Base-by-base conservation (phyloP, 2,797 vertebrate genomes). In the Anomalospiza imberbis region DNA sequence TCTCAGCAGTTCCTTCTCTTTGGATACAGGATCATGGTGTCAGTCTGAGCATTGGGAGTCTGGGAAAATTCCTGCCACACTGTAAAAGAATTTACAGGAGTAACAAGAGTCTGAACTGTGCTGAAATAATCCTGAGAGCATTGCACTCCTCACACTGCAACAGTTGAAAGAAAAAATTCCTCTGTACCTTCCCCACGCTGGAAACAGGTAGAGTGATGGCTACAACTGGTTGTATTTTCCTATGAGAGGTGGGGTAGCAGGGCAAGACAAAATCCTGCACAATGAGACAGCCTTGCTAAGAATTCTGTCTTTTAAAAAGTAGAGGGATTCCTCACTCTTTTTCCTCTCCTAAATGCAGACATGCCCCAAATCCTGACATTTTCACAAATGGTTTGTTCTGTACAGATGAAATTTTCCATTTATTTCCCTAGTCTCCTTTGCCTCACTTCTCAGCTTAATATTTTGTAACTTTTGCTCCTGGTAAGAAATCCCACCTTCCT, bases 381-480 rank as follows among this genome's bases (percentile, higher is more conserved):
- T 62, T 22, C 2, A 1, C 29, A 54, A 57, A n/a, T 1, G 7
- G 34, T 31, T 42, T 47, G 21, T 57, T 91, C 66, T 80, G 19
- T 47, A 21, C 3, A 12, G 54, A 22, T 20, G 10, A 28, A 65
- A 18, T 22, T 55, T 85, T 57, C 75, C 38, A 7, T 78, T 93
- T 79, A n/a, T 92, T 93, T 87, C 40, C 15, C 12, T 18, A 20
- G 32, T 40, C 8, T 88, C 28, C 73, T 84, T 84, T 54, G 58
- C 34, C 55, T 86, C 70, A 22, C 13, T 84, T 92, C 70, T 71
- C 12, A 25, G 26, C 18, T 55, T 38, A 15, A 3, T 61, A 22
- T 61, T 89, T 62, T 61, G 78, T 62, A 78, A 51, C 76, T 82
- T 53, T n/a, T 61, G 15, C 50, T 95, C 62, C 48, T 93, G 76